These are phyloP conservation scores for Anguilla marmorata DNA, from an alignment of 2,797 vertebrate genomes.

Conservation along the genomic window DNA sequence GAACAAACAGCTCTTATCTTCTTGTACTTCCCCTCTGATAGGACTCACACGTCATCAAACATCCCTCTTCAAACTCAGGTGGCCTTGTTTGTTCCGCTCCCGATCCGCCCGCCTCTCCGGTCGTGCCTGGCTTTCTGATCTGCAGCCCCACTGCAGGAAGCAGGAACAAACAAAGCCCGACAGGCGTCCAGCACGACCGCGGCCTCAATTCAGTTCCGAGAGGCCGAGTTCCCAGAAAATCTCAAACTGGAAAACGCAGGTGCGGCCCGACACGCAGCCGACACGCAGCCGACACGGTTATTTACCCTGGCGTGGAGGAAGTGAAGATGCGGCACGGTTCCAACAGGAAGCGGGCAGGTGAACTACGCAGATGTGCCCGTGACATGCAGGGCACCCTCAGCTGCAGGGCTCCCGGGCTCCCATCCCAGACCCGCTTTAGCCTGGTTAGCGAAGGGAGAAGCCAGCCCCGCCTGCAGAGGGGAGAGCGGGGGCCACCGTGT, in stretches of 20 bases:
- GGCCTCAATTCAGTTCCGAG: not conserved
- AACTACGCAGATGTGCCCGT: constrained; percentile 63
- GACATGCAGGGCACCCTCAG: constrained; percentile 56
- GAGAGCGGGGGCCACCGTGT: not conserved
- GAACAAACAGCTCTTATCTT: constrained; percentile 28
- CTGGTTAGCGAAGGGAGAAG: not conserved
- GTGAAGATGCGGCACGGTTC: not conserved
- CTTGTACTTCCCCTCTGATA: not conserved
- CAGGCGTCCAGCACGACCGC: not conserved
- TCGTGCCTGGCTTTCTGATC: not conserved
- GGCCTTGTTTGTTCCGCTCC: constrained; percentile 18
- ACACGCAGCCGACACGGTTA: not conserved
- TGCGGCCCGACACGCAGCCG: not conserved
- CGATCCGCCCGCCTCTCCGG: not conserved
- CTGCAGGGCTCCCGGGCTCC: not conserved
- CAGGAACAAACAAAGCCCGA: constrained; percentile 14
- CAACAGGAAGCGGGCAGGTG: constrained; percentile 54
- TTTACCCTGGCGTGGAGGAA: not conserved
- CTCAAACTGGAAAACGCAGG: constrained; percentile 5
- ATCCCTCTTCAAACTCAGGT: not conserved
- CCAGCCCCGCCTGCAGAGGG: not conserved
- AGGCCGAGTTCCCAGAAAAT: not conserved
- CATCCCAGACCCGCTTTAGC: not conserved
- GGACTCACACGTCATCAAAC: constrained; percentile 18
- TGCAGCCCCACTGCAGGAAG: not conserved